Evolutionary conservation across 2,113 vertebrate species (phyloP).

Genomic region (Neolamprologus toae): DNA sequence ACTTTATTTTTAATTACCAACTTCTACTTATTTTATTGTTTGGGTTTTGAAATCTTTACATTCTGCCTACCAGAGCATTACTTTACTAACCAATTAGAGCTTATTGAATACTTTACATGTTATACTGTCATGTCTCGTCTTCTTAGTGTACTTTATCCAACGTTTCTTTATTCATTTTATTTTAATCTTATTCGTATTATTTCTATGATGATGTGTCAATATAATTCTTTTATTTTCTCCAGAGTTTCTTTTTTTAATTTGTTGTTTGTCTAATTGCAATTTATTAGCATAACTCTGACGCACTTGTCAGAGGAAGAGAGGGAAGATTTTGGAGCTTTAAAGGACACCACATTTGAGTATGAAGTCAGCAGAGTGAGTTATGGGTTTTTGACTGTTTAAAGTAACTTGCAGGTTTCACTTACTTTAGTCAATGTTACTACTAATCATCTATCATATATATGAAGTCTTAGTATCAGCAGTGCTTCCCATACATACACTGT

Average conservation of each 20-base stretch:
- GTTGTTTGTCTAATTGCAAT: neutral
- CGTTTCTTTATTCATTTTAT: neutral
- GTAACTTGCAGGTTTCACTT: neutral
- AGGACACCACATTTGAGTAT: neutral
- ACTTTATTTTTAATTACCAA: neutral
- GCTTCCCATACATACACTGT: neutral
- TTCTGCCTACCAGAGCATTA: rapidly evolving
- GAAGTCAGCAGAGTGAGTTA: neutral
- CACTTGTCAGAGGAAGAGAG: neutral
- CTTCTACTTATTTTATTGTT: neutral
- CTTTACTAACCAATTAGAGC: neutral
- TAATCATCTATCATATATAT: neutral
- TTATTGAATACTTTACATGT: neutral
- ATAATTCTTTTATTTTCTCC: neutral
- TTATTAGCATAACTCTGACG: rapidly evolving
- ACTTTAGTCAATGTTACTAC: neutral
- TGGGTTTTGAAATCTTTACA: neutral
- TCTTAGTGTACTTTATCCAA: neutral
- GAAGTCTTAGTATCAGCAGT: neutral
- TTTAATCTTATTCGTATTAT: neutral
- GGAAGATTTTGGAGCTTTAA: rapidly evolving
- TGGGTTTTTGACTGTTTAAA: neutral
- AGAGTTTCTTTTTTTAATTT: neutral
- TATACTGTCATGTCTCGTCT: neutral
- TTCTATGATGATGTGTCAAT: neutral